These are phyloP conservation scores for Ciconia nigra DNA, from an alignment of 2,797 vertebrate genomes.

Conservation along the genomic window DNA sequence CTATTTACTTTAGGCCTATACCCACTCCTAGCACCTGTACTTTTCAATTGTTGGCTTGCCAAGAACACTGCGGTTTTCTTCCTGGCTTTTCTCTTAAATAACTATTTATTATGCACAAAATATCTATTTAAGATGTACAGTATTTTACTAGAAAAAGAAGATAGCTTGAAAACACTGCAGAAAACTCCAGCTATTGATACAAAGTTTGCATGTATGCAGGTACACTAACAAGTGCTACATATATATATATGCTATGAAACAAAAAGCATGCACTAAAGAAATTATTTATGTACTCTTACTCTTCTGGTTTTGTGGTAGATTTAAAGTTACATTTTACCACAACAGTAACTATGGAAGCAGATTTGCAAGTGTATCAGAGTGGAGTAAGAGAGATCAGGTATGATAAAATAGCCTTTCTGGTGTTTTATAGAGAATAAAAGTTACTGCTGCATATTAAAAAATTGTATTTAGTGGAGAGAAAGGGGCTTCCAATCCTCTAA, in stretches of 20 bases:
- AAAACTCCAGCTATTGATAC: neutral
- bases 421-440: neutral
- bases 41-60: conserved; percentile 76
- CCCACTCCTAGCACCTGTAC: conserved; percentile 77
- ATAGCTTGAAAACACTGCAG: neutral
- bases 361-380: neutral
- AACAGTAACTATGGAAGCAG: neutral
- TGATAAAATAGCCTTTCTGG: neutral
- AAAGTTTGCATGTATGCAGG: neutral
- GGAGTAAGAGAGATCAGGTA: neutral
- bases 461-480: neutral
- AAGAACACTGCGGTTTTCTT: conserved; percentile 68
- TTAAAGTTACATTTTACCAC: neutral
- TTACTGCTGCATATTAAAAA: neutral
- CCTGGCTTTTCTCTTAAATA: conserved; percentile 34
- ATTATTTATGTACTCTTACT: neutral
- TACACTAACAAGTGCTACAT: neutral
- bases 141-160: conserved; percentile 18
- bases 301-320: neutral
- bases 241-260: neutral
- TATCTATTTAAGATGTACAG: conserved; percentile 30
- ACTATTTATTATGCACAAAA: conserved; percentile 61
- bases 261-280: neutral
- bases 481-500: neutral
- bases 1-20: conserved; percentile 74